These are phyloP conservation scores for Pseudachorutes palmiensis DNA, from an alignment of 1,140 invertebrate genomes.

Conservation along the genomic window DNA sequence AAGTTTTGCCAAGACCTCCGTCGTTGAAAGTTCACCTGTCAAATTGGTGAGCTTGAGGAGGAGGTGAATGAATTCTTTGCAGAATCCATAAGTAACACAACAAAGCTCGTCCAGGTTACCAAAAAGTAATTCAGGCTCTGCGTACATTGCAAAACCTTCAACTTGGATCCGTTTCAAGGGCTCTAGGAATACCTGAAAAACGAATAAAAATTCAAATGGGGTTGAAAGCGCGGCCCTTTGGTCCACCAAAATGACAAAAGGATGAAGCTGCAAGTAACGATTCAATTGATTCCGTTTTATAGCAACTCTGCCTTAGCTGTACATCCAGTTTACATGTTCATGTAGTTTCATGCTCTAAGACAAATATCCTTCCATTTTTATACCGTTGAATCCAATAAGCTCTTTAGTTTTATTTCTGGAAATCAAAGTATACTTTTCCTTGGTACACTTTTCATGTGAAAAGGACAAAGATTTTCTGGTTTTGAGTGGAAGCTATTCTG, in stretches of 20 bases:
- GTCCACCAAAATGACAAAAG: background rate
- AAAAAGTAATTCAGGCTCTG: conserved; percentile 60
- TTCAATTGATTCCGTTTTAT: too few species aligned
- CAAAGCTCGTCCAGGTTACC: conserved; percentile 62
- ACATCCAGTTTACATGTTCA: too few species aligned
- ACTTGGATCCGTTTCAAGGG: conserved; percentile 63
- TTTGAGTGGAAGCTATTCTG: too few species aligned
- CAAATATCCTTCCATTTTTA: too few species aligned
- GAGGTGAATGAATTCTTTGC: conserved; percentile 56
- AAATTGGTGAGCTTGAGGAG: conserved; percentile 49
- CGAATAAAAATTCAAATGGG: background rate
- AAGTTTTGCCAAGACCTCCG: conserved; percentile 51
- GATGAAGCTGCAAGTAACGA: background rate
- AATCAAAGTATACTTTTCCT: too few species aligned
- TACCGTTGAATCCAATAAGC: too few species aligned
- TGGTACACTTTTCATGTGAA: too few species aligned
- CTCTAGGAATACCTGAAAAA: conserved; percentile 58
- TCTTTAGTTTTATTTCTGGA: too few species aligned
- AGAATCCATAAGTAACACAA: conserved; percentile 59
- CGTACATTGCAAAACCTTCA: conserved; percentile 59
- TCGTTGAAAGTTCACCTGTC: conserved; percentile 45
- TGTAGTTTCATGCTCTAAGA: too few species aligned
- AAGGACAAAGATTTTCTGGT: too few species aligned
- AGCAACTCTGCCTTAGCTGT: too few species aligned
- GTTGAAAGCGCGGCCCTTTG: background rate